Percentiles rank a stretch among this genome's conserved stretches.
Conservation (phyloP, 1,140 invertebrate genomes). For the Sinella curviseta region DNA sequence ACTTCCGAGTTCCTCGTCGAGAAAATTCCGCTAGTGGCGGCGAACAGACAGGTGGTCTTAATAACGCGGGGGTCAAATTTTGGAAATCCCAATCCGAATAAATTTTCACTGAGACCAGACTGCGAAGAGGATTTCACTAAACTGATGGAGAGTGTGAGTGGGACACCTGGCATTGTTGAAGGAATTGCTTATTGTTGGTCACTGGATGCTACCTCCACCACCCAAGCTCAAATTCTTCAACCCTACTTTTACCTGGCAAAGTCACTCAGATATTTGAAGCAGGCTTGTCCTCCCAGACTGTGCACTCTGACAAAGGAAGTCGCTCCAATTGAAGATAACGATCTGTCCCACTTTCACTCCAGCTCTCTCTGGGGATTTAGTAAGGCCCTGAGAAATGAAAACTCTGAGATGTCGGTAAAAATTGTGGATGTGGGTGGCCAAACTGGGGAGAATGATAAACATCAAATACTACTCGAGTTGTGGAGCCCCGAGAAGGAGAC, state of each 20-base stretch:
- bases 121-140: not conserved
- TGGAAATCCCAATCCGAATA: not conserved
- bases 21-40: not conserved
- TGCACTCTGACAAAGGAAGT: not conserved
- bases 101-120: not conserved
- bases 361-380: not conserved
- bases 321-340: not conserved
- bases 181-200: constrained; percentile 21
- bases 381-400: not conserved
- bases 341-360: not conserved
- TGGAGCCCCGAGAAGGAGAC: no score
- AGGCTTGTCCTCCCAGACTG: not conserved
- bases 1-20: not conserved
- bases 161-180: no score
- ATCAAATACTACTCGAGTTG: no score
- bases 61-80: not conserved
- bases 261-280: not conserved
- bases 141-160: not conserved
- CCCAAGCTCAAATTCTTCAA: not conserved
- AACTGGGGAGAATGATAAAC: no score
- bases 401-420: not conserved
- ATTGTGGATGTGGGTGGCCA: not conserved
- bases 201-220: not conserved
- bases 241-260: constrained; percentile 16
- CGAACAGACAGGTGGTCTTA: not conserved